Percentiles rank a stretch among this genome's conserved stretches.
Evolutionary conservation across 2,113 vertebrate genomes (phyloP).

Genomic region (Promerops cafer): DNA sequence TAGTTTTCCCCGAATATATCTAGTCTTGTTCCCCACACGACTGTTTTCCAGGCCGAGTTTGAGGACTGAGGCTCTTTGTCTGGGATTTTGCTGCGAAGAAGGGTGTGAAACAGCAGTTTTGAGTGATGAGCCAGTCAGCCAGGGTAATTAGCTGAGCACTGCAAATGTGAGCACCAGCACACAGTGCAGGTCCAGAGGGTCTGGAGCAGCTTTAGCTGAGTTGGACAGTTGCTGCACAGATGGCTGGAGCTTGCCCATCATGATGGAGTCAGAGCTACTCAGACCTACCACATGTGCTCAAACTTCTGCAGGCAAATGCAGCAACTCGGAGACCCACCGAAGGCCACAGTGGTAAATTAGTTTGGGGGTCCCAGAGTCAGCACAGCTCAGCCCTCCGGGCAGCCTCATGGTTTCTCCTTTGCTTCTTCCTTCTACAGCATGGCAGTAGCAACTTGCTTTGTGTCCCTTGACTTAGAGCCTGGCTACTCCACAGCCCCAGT

Average conservation of each 20-base stretch:
- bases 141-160: neutral
- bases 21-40: neutral
- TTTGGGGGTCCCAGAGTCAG: neutral
- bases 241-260: neutral
- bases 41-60: neutral
- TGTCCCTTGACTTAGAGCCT: neutral
- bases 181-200: neutral
- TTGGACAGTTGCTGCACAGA: neutral
- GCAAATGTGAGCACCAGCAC: neutral
- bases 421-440: neutral
- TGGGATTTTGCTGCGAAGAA: neutral
- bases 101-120: neutral
- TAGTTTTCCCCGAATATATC: neutral
- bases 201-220: neutral
- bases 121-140: neutral
- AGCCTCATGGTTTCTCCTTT: neutral
- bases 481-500: neutral
- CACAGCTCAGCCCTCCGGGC: neutral
- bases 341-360: neutral
- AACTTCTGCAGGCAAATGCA: neutral
- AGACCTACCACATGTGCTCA: accelerated
- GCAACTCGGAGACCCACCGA: neutral
- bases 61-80: neutral
- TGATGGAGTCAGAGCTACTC: neutral
- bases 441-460: neutral